phyloP scores from a whole-genome alignment of 2,113 vertebrate species.

The Micronycteris hirsuta region DNA sequence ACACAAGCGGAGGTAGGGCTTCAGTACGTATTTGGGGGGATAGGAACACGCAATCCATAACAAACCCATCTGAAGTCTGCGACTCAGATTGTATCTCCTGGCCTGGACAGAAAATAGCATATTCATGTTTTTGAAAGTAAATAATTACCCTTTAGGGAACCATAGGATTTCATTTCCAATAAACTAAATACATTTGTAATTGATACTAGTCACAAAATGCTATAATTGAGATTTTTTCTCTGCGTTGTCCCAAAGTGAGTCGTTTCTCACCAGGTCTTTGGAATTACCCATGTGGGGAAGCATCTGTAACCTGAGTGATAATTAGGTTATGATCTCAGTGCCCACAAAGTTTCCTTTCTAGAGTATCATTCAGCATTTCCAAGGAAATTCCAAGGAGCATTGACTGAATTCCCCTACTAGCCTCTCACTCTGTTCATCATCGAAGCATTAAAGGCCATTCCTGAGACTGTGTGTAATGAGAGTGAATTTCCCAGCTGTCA shows the following conservation, averaged over 20 bases:
- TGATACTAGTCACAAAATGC: not conserved
- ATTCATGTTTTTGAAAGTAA: not conserved
- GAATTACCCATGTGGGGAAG: not conserved
- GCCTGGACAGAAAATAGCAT: not conserved
- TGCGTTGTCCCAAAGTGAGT: not conserved
- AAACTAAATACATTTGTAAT: not conserved
- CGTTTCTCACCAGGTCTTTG: not conserved
- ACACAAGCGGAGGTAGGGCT: not conserved
- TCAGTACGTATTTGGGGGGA: not conserved
- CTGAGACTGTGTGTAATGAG: not conserved
- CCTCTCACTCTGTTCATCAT: not conserved
- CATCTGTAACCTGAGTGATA: not conserved
- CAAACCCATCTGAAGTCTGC: not conserved
- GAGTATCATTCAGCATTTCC: conserved; percentile 27
- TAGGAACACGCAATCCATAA: not conserved
- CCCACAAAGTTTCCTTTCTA: conserved; percentile 30
- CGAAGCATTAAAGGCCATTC: not conserved
- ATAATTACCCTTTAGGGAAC: not conserved
- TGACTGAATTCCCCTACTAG: not conserved
- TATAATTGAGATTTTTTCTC: not conserved
- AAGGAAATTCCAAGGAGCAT: conserved; percentile 25
- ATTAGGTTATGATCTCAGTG: not conserved
- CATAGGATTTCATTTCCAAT: not conserved
- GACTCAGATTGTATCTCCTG: not conserved
- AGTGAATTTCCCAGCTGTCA: not conserved